Evolutionary conservation across 2,888 invertebrate genomes (phyloP), one percentile per base, ranked within the genome.

Genomic region (Arrhopalites spinosus): DNA sequence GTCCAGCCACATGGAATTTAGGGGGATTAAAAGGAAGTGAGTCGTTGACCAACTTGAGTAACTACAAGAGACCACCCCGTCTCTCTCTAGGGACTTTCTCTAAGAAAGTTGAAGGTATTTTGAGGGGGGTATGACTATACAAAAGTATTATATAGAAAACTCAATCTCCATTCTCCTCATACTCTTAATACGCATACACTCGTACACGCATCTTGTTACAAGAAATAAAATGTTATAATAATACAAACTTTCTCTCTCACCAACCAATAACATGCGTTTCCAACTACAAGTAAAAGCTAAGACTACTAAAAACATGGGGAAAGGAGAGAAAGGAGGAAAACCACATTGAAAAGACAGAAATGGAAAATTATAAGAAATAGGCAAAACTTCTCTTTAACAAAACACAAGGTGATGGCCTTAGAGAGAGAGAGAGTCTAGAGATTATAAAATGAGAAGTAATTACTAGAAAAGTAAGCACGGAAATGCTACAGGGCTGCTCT

Each of bases 371-470:
- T 53, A 69, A 69, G 69, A 69, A 69, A 69, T 69, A 47, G 69
- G 29, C 50, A 69, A 69, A 69, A 25, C 50, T 69, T 29, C 45
- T 67, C 45, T n/a, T n/a, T n/a, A n/a, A n/a, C n/a, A n/a, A n/a
- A 23, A 67, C 45, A 67, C 45, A 45, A 67, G 67, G 67, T 67
- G 67, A 67, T 67, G 25, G 67, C 67, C 45, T 43, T 43, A 53
- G 23, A 20, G 61, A 27, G 29, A 23, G 29, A 47, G 50, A 30
- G 47, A 63, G 76, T 74, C 70, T 74, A 77, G 70, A 74, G 77
- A 77, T 74, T 77, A 74, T 74, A 72, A 74, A 77, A 77, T 74
- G 77, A 77, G 77, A 66, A 77, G 77, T 77, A 77, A 77, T 77
- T 77, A 77, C 59, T 20, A 53, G 74, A 66, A 71, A 73, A 69